These are phyloP conservation scores for Acanthosepion lycidas DNA, from an alignment of 2,888 invertebrate species.

Conservation along the genomic window DNA sequence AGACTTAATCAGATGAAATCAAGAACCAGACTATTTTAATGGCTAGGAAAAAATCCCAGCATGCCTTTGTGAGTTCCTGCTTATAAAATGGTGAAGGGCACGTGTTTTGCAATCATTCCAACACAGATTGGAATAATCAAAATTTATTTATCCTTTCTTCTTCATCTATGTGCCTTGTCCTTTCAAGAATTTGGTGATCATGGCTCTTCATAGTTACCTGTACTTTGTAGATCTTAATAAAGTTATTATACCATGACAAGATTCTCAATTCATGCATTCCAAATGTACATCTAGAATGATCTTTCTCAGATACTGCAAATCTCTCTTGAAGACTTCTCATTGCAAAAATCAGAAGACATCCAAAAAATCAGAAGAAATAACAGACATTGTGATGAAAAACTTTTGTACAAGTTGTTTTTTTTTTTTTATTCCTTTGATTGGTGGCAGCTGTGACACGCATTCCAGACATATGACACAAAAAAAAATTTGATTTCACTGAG, in stretches of 20 bases:
- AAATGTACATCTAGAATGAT: background rate
- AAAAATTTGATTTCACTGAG: background rate
- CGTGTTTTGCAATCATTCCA: too few relatives aligned
- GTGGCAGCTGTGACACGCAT: background rate
- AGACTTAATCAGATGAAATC: too few relatives aligned
- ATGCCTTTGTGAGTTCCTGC: too few relatives aligned
- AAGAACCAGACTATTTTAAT: too few relatives aligned
- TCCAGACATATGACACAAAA: background rate
- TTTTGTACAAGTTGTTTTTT: background rate
- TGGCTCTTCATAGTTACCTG: too few relatives aligned
- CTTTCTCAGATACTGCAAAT: background rate
- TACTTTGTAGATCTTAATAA: too few relatives aligned
- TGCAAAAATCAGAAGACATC: background rate
- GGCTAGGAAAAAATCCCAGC: too few relatives aligned
- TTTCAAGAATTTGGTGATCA: too few relatives aligned
- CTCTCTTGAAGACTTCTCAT: background rate
- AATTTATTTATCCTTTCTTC: too few relatives aligned
- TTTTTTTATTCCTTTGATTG: background rate
- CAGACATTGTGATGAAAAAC: background rate
- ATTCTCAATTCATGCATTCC: background rate
- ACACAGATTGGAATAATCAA: too few relatives aligned
- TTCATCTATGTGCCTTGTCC: too few relatives aligned
- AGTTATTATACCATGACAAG: background rate
- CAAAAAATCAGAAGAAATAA: background rate
- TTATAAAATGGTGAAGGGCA: too few relatives aligned